Evolutionary conservation across 2,888 invertebrate species (phyloP).

Genomic region (Melanostoma scalare): DNA sequence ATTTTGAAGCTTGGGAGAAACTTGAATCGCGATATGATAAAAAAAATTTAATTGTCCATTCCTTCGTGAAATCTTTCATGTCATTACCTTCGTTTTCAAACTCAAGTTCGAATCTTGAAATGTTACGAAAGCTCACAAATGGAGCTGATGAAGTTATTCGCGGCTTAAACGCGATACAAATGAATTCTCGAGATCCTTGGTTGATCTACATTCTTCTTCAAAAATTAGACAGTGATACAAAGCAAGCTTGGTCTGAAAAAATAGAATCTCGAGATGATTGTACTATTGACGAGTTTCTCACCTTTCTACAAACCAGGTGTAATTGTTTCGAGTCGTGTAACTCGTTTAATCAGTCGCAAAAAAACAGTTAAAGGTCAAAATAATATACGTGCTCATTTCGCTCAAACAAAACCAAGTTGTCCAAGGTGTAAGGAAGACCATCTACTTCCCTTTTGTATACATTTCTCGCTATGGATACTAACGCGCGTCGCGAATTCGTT

Average conservation of each 20-base stretch:
- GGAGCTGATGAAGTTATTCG: constrained; percentile 16
- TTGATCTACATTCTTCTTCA: not conserved
- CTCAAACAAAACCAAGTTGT: no score
- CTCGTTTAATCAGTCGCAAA: no score
- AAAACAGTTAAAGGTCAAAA: no score
- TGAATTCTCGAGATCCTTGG: constrained; percentile 5
- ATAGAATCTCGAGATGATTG: not conserved
- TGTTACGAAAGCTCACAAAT: constrained; percentile 6
- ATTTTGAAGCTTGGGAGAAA: not conserved
- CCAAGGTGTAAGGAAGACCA: no score
- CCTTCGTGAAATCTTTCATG: constrained; percentile 3
- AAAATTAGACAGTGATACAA: constrained; percentile 6
- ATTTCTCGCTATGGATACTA: no score
- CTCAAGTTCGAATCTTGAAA: not conserved
- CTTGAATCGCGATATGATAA: not conserved
- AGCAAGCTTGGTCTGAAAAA: constrained; percentile 6
- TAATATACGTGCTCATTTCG: no score
- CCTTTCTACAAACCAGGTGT: constrained; percentile 6
- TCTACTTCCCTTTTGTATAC: no score
- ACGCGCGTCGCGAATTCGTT: constrained; percentile 9
- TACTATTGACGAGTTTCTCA: constrained; percentile 1
- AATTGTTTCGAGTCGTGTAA: constrained; percentile 13
- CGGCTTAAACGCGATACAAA: not conserved
- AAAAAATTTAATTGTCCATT: constrained; percentile 7
- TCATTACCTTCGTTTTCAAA: not conserved